Evolutionary conservation across 2,888 invertebrate species (phyloP), one percentile per base, ranked within the genome.

Genomic region (Halocaridina rubra): DNA sequence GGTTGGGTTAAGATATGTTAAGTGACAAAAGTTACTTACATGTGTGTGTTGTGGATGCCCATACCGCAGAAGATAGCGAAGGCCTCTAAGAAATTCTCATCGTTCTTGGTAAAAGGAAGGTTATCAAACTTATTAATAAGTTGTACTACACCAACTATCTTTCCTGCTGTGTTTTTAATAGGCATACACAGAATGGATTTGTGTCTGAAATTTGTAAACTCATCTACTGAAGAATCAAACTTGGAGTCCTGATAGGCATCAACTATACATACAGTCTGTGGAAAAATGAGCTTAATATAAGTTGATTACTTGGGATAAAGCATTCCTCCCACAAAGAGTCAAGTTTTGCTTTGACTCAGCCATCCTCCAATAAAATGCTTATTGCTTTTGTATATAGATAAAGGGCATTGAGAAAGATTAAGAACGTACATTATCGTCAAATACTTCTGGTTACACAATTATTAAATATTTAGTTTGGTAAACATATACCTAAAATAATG

Each of bases 1-100:
- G 5, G 67, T 27, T 29, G 16, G 16, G 16, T 3, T 2, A 10
- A 10, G 16, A 4, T 13, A 4, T 53, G 53, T n/a, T 1, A 53
- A 2, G n/a, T 53, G 10, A n/a, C 53, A 53, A 53, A 2, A 10
- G 19, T n/a, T 3, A 91, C 91, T 92, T 90, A 92, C 97, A 97
- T 98, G 91, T 97, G 96, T 79, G 97, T 98, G 91, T 98, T 98
- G 92, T 98, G 96, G 87, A 98, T 97, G 80, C 98, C 98, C 95
- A 98, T 96, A 46, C 98, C 98, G 92, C 97, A 98, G 92, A 98
- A 98, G 90, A 98, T 98, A 88, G 98, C 97, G 91, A 98, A 98
- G 2, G 98, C 98, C 92, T 98, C 98, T 89, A 98, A 96, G 90
- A 98, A 96, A 92, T 98, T 97, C 92, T 98, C 97, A 91, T 98